Conservation (phyloP, 1,140 invertebrate genomes). For the Zaprionus davidi region DNA sequence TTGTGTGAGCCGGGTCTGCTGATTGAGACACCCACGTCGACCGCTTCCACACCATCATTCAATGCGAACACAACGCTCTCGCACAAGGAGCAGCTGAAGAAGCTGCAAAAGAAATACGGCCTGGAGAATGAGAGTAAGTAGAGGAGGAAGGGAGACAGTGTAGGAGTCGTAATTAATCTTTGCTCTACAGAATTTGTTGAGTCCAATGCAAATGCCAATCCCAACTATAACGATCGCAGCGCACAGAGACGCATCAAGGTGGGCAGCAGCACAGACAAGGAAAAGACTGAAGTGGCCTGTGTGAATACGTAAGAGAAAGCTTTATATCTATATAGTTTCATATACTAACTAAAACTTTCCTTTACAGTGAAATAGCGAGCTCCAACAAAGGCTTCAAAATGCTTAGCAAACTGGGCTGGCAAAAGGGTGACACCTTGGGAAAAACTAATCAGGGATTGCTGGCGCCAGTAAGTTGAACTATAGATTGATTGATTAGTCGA, state of each 20-base stretch:
- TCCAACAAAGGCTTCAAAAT: slow-evolving; percentile 96
- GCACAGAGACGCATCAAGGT: slow-evolving; percentile 89
- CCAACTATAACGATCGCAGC: slow-evolving; percentile 91
- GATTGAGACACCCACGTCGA: slow-evolving; percentile 70
- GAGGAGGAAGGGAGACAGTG: neutral
- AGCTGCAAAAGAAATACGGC: slow-evolving; percentile 93
- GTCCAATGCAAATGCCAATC: slow-evolving; percentile 53
- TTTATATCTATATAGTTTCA: neutral
- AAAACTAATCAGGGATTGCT: slow-evolving; percentile 89
- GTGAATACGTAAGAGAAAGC: slow-evolving; percentile 88
- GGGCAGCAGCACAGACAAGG: slow-evolving; percentile 92
- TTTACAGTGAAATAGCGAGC: slow-evolving; percentile 88
- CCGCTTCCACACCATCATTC: slow-evolving; percentile 16
- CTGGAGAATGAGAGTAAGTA: slow-evolving; percentile 86
- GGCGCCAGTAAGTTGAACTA: slow-evolving; percentile 90
- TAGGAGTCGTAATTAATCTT: neutral
- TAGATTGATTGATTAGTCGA: neutral
- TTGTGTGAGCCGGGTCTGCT: slow-evolving; percentile 95
- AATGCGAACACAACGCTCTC: slow-evolving; percentile 39
- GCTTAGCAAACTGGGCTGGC: slow-evolving; percentile 96
- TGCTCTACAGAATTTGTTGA: slow-evolving; percentile 70
- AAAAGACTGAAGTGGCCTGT: slow-evolving; percentile 92
- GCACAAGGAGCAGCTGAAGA: slow-evolving; percentile 90
- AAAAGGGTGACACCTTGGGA: slow-evolving; percentile 93
- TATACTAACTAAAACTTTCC: slow-evolving; percentile 12